A percentile compares a stretch with the other conserved stretches of the same genome.
These are phyloP conservation scores for Ia io DNA, from an alignment of 2,113 vertebrate species.

Conservation along the genomic window DNA sequence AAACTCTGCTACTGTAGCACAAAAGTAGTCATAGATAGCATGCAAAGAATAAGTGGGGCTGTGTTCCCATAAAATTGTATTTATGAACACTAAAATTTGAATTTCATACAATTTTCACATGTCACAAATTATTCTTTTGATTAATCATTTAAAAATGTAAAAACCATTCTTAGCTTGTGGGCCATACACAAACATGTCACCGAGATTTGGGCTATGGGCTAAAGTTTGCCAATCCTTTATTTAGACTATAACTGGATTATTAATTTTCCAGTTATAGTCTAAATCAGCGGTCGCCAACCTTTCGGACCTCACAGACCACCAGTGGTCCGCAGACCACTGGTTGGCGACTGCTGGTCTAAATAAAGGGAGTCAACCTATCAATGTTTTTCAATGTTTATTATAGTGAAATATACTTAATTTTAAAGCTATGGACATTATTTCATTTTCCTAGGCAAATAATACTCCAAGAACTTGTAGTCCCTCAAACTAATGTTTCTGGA, in stretches of 20 bases:
- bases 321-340: too few species aligned
- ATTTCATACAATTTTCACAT: conserved; percentile 37
- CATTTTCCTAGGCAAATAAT: conserved; percentile 38
- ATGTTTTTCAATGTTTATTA: background rate
- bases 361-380: too few species aligned
- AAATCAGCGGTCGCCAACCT: too few species aligned
- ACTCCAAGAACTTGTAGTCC: background rate
- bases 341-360: too few species aligned
- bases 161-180: conserved; percentile 1
- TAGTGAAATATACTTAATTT: conserved; percentile 26
- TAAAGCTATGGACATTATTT: conserved; percentile 1
- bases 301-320: too few species aligned
- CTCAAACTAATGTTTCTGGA: conserved; percentile 35
- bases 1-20: background rate
- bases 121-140: background rate
- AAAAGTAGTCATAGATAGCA: conserved; percentile 5
- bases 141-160: conserved; percentile 8
- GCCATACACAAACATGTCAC: background rate
- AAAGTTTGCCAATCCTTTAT: background rate
- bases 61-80: background rate
- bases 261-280: background rate
- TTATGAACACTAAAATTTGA: conserved; percentile 32
- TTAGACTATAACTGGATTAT: background rate
- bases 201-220: background rate
- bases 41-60: background rate